Percentiles rank a stretch among this genome's conserved stretches.
phyloP scores from a whole-genome alignment of 2,797 vertebrate genomes.

The Chrysocyon brachyurus region DNA sequence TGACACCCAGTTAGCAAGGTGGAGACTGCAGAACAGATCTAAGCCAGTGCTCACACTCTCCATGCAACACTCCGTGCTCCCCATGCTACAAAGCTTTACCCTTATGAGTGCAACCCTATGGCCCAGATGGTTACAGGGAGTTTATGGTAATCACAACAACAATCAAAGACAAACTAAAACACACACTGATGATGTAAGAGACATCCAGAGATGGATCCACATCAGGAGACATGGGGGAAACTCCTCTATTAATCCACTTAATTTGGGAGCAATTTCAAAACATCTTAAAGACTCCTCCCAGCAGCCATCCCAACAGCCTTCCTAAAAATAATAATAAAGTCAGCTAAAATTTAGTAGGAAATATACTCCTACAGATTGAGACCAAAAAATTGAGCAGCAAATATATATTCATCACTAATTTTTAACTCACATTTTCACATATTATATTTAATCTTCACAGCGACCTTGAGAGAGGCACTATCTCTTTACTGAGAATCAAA shows the following conservation, averaged over 20 bases:
- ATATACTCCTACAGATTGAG: background rate
- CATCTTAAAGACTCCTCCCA: background rate
- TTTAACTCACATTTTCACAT: slow-evolving; percentile 32
- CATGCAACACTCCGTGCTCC: background rate
- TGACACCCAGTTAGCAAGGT: background rate
- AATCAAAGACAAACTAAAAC: slow-evolving; percentile 27
- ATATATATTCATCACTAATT: background rate
- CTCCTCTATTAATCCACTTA: background rate
- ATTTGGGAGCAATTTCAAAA: slow-evolving; percentile 34
- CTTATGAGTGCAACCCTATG: fast-evolving
- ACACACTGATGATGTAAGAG: background rate
- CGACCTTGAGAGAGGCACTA: background rate
- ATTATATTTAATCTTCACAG: slow-evolving; percentile 17
- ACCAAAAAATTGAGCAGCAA: background rate
- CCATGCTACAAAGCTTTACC: background rate
- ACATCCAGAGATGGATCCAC: background rate
- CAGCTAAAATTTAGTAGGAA: background rate
- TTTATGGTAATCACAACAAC: background rate
- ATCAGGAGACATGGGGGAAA: background rate
- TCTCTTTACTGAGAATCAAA: background rate
- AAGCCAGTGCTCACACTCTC: background rate
- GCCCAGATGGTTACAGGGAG: background rate
- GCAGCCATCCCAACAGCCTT: background rate
- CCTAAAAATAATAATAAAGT: background rate
- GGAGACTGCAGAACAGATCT: background rate